Evolutionary conservation across 2,113 vertebrate genomes (phyloP).

Genomic region (Rhinogobius similis): DNA sequence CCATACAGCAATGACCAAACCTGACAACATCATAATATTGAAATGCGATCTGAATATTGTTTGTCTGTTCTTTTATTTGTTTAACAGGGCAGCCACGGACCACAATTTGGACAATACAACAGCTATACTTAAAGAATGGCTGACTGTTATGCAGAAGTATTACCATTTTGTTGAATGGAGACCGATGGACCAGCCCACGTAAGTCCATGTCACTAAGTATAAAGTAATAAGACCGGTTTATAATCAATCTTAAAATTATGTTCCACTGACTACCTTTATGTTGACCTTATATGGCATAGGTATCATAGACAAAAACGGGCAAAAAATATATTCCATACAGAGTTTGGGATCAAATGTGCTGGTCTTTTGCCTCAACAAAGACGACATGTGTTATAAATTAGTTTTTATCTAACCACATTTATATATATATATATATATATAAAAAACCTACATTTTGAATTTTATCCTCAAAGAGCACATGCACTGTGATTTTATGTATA

Average conservation of each 20-base stretch:
- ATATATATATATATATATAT: too few relatives aligned
- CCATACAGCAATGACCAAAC: background rate
- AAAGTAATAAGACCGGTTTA: background rate
- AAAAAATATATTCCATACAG: too few relatives aligned
- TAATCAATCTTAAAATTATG: background rate
- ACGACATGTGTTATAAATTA: too few relatives aligned
- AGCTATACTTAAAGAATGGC: conserved; percentile 87
- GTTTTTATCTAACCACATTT: too few relatives aligned
- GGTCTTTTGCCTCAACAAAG: too few relatives aligned
- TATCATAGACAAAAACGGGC: too few relatives aligned
- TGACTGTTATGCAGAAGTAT: conserved; percentile 78
- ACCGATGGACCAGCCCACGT: conserved; percentile 85
- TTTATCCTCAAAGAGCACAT: too few relatives aligned
- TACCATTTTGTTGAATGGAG: conserved; percentile 88
- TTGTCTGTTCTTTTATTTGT: conserved; percentile 1
- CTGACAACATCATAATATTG: background rate
- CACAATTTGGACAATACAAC: conserved; percentile 92
- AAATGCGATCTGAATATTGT: background rate
- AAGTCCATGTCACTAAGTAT: conserved; percentile 26
- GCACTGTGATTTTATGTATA: too few relatives aligned
- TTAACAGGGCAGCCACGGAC: conserved; percentile 88
- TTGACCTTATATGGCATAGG: background rate
- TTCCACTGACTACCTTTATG: background rate
- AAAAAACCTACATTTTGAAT: too few relatives aligned
- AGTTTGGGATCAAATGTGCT: too few relatives aligned